Evolutionary conservation across 2,797 vertebrate genomes (phyloP), one percentile per base, ranked within the genome.

Genomic region (Aulostomus chinensis): DNA sequence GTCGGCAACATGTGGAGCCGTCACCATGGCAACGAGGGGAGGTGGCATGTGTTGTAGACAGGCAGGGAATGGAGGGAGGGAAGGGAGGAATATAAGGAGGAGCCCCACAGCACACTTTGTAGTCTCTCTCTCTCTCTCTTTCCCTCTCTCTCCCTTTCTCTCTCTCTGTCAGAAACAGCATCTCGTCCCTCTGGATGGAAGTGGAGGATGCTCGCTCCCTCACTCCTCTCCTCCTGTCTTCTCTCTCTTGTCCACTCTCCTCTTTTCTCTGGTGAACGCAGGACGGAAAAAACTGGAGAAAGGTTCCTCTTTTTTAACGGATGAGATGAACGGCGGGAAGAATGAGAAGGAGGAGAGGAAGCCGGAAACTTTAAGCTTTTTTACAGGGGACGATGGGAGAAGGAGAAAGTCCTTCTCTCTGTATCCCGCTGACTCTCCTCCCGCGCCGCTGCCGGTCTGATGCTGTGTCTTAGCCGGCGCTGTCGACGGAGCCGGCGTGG

Each of bases 1-100:
- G 93, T 92, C 92, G 93, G 92, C 94, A 96, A 96, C 95, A 95
- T 93, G 96, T 97, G 94, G 94, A 92, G 91, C 88, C 78, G 92
- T 98, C 87, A 75, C 94, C 91, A 93, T 96, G 91, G 94, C 93
- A 96, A 97, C 94, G 92, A 90, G 93, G 93, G 94, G 93, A 92
- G 91, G 92, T 94, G 94, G 94, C 94, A 95, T 94, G 94, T 97
- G 95, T 93, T 85, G 86, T 85, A 88, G 93, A 93, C 93, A 92
- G 93, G 76, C 75, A 70, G 68, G 89, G 88, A 88, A 88, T 79
- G 91, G 89, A 89, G 60, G 86, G 87, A 87, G 67, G 75, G 68
- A 76, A 72, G 83, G 62, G 85, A 86, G 86, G 85, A 85, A 94
- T 95, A 96, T 94, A 95, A 96, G 93, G 94, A 94, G 89, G 90